Percentiles rank a stretch among this genome's conserved stretches.
phyloP scores from a whole-genome alignment of 64 coral and sea anemone species.

The Pocillopora verrucosa region DNA sequence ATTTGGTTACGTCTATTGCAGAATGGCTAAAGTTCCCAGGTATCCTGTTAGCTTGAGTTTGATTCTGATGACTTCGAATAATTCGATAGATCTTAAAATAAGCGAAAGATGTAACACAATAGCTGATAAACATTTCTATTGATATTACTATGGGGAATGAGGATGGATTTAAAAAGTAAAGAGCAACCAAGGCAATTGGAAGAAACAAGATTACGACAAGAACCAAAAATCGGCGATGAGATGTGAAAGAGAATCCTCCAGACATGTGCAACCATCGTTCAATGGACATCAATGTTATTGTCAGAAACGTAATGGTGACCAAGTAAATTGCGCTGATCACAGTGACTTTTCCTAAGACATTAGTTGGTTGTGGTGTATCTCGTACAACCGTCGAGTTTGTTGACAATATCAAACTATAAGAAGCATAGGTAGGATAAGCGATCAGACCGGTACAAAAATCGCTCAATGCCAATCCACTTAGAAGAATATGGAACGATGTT shows the following conservation, averaged over 20 bases:
- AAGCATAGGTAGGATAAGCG: background rate
- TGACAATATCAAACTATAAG: background rate
- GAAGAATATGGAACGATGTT: conserved; percentile 10
- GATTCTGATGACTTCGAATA: conserved; percentile 32
- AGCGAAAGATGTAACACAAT: background rate
- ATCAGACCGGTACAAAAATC: conserved; percentile 15
- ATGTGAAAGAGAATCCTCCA: too few relatives aligned
- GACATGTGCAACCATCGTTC: too few relatives aligned
- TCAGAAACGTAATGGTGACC: too few relatives aligned
- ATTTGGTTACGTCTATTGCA: conserved; percentile 20
- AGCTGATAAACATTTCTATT: background rate
- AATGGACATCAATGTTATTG: too few relatives aligned
- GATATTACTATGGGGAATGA: too few relatives aligned
- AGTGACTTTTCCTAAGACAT: background rate
- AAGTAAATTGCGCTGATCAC: too few relatives aligned
- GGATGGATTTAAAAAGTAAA: too few relatives aligned
- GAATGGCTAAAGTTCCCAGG: background rate
- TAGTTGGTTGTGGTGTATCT: background rate
- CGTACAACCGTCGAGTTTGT: background rate
- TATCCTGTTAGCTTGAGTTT: background rate
- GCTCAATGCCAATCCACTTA: background rate
- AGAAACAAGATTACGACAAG: too few relatives aligned
- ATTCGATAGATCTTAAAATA: conserved; percentile 14
- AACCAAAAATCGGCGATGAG: too few relatives aligned
- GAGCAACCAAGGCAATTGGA: too few relatives aligned